Conservation (phyloP, 2,113 vertebrate species). For the Redunca redunca region DNA sequence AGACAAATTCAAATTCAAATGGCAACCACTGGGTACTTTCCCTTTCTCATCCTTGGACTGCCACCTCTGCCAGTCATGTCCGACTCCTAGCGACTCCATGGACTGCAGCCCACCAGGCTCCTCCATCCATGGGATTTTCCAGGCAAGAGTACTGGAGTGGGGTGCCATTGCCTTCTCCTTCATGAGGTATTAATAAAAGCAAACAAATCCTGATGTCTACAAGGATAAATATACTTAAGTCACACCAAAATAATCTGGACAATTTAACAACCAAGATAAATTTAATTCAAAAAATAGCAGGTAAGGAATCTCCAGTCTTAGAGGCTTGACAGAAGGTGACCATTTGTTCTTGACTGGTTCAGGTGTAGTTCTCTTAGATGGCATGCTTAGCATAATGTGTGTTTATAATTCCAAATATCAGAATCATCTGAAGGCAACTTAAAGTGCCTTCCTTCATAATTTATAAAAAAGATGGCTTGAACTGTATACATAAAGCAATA, state of each 20-base stretch:
- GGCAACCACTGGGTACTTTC: neutral
- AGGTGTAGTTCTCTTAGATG: neutral
- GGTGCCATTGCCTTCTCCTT: neutral
- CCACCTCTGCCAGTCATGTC: neutral
- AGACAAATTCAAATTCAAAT: neutral
- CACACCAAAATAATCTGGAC: neutral
- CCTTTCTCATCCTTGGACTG: too few species aligned
- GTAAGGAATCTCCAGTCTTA: neutral
- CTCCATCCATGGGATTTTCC: too few species aligned
- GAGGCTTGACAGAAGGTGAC: neutral
- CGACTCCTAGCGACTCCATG: too few species aligned
- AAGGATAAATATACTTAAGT: neutral
- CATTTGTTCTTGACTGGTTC: neutral
- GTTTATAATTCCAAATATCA: neutral
- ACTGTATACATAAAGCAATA: neutral
- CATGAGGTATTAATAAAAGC: neutral
- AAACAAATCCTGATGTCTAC: neutral
- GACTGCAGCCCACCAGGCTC: too few species aligned
- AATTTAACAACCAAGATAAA: neutral
- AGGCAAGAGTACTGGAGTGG: too few species aligned
- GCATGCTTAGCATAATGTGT: neutral
- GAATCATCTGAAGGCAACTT: neutral
- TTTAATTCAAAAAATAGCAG: neutral
- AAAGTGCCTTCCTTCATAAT: neutral
- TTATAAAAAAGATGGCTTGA: neutral